These are phyloP conservation scores for Catagonus wagneri DNA, from an alignment of 2,113 vertebrate species.

Conservation along the genomic window DNA sequence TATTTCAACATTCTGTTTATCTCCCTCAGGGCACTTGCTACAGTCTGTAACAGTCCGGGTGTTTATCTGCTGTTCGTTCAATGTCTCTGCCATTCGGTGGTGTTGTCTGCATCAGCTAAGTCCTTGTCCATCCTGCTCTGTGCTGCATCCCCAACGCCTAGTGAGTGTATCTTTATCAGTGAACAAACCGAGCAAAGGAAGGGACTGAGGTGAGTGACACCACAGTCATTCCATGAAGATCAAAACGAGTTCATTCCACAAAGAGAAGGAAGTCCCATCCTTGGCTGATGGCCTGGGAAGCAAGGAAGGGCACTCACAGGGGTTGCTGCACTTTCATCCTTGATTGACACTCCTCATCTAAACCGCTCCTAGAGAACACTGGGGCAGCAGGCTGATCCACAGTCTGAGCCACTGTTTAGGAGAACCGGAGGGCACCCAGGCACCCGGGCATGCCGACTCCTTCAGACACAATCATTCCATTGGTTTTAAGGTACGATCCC, in stretches of 20 bases:
- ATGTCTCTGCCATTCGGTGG: background rate
- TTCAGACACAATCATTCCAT: rapidly evolving
- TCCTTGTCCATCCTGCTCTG: background rate
- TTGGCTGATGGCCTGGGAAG: background rate
- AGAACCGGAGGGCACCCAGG: background rate
- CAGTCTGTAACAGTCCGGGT: rapidly evolving
- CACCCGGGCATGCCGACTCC: background rate
- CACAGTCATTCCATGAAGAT: background rate
- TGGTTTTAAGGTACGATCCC: rapidly evolving
- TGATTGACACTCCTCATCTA: background rate
- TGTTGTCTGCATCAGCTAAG: rapidly evolving
- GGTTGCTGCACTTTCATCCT: background rate
- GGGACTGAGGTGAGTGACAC: background rate
- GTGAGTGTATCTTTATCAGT: rapidly evolving
- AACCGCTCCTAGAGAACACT: background rate
- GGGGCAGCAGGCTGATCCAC: background rate
- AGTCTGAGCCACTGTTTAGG: rapidly evolving
- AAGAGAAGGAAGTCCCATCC: background rate
- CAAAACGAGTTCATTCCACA: background rate
- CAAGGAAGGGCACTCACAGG: background rate
- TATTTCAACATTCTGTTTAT: background rate
- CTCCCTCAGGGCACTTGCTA: background rate
- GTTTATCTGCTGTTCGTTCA: background rate
- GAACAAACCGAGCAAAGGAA: background rate
- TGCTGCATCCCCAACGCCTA: background rate